Evolutionary conservation across 2,113 vertebrate genomes (phyloP), one percentile per base, ranked within the genome.

Genomic region (Cebus imitator): DNA sequence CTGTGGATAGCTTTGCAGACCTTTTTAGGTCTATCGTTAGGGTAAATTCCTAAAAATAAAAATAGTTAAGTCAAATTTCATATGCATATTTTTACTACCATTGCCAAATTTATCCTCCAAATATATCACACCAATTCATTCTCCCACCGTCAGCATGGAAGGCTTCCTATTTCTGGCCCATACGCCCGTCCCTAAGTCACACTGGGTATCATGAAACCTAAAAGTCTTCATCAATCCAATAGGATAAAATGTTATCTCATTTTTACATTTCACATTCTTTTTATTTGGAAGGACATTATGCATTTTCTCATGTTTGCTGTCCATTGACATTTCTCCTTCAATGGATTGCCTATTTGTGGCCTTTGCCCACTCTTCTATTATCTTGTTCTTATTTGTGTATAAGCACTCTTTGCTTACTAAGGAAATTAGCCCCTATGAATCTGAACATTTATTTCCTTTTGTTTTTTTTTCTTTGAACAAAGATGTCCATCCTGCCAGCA

Each of bases 11-110:
- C 21, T 95, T 92, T 79, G 21, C 52, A 88, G 48, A 85, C 23
- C 43, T 25, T 5, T 43, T 5, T 85, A 32, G 13, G 18, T 83
- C 57, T 73, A 40, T 37, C 37, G 50, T 95, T 94, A n/a, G 20
- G 48, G 43, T 32, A 82, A 83, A 48, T 61, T 75, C 43, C 80
- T 91, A 83, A 96, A 97, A 94, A 80, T 52, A 90, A 92, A 92
- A 92, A 90, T n/a, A 72, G 25, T 58, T 55, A 82, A 87, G 81
- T 92, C 73, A 78, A 94, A 94, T 84, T 92, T 82, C 40, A 30
- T 32, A 73, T 45, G 52, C 8, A 12, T 79, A 95, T 61, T 96
- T 97, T 93, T 93, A 86, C 32, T 70, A 86, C 52, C 25, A 13
- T 90, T 92, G 70, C 35, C 48, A 72, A 96, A 87, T 80, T 75